A percentile compares a stretch with the other conserved stretches of the same genome.
These are phyloP conservation scores for Pseudomugil gertrudae DNA, from an alignment of 2,797 vertebrate genomes.

Conservation along the genomic window DNA sequence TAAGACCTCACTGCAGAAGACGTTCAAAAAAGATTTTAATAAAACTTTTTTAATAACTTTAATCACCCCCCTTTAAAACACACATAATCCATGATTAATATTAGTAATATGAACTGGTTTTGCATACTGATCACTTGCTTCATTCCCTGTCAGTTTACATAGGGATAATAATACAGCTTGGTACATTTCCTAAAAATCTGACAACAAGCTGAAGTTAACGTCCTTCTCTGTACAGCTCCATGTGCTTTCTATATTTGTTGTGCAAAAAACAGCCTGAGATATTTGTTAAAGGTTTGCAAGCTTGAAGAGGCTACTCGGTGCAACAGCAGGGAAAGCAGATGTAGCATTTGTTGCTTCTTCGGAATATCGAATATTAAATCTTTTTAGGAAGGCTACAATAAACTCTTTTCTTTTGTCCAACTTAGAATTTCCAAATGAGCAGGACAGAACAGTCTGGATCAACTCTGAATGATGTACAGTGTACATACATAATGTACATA, in stretches of 20 bases:
- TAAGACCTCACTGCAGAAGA: neutral
- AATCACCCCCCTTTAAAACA: constrained; percentile 9
- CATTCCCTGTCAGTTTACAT: neutral
- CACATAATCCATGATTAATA: neutral
- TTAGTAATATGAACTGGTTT: neutral
- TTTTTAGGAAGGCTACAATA: no score
- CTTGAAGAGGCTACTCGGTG: neutral
- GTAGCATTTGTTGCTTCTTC: neutral
- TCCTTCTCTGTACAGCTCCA: neutral
- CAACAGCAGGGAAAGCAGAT: neutral
- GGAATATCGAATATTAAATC: no score
- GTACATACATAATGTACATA: neutral
- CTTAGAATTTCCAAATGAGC: neutral
- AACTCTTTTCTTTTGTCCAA: neutral
- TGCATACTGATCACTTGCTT: neutral
- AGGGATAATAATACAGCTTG: neutral
- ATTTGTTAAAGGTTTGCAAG: neutral
- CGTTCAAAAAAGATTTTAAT: constrained; percentile 7
- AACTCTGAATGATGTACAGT: neutral
- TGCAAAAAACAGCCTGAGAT: neutral
- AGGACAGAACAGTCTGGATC: neutral
- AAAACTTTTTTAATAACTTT: constrained; percentile 26
- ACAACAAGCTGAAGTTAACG: neutral
- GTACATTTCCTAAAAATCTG: neutral
- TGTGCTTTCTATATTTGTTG: neutral